These are phyloP conservation scores for Potamilus streckersoni DNA, from an alignment of 1,140 invertebrate species.

Conservation along the genomic window DNA sequence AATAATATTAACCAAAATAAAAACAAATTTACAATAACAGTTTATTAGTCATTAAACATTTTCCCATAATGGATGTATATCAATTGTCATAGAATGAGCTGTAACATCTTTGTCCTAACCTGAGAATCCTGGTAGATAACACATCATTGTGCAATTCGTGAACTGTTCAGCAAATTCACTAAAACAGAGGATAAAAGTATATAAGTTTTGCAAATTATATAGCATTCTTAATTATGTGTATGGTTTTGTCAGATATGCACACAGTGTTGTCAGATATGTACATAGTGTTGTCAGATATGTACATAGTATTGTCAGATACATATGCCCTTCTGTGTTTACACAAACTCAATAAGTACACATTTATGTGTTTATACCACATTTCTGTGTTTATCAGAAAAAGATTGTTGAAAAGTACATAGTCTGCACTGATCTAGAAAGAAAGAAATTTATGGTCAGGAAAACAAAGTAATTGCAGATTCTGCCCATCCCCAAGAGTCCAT, in stretches of 20 bases:
- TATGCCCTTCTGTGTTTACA: no score
- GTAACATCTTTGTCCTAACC: constrained; percentile 36
- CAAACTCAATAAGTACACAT: no score
- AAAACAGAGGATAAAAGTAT: constrained; percentile 25
- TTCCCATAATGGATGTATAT: not conserved
- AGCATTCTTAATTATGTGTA: not conserved
- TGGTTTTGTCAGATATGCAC: no score
- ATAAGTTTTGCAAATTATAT: constrained; percentile 9
- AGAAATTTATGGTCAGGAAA: no score
- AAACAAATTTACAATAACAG: not conserved
- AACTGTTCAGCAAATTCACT: constrained; percentile 64
- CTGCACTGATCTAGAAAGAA: no score
- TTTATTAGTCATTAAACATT: no score
- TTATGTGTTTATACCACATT: no score
- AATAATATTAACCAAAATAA: not conserved
- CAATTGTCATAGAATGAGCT: not conserved
- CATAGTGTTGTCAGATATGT: not conserved
- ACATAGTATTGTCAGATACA: not conserved
- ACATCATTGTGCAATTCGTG: constrained; percentile 67
- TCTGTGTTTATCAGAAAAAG: no score
- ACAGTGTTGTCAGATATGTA: no score
- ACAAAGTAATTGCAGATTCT: no score
- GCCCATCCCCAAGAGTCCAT: no score
- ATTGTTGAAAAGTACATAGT: no score
- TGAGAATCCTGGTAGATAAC: constrained; percentile 67